Conservation (phyloP, 2,113 vertebrate species). For the Eonycteris spelaea region DNA sequence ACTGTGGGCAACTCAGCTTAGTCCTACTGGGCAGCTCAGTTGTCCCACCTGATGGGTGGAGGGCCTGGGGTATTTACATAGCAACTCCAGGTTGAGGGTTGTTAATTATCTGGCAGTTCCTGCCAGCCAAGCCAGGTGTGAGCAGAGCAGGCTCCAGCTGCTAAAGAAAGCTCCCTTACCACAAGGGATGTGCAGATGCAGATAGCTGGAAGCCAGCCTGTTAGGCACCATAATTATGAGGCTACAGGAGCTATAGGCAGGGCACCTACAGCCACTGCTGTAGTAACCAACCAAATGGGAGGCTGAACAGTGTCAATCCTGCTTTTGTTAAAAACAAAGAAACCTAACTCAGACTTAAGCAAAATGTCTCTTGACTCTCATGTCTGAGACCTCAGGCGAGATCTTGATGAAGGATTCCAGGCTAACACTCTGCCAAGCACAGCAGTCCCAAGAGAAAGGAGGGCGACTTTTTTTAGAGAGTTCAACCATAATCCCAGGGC, state of each 20-base stretch:
- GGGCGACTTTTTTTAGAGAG: not conserved
- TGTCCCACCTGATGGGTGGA: not conserved
- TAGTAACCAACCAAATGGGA: not conserved
- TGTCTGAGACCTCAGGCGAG: not conserved
- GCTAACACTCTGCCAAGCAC: not conserved
- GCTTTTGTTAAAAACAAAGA: not conserved
- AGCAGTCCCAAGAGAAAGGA: not conserved
- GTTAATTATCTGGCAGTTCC: not conserved
- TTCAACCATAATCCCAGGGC: not conserved
- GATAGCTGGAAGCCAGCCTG: not conserved
- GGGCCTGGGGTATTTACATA: not conserved
- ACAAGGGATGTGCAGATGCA: not conserved
- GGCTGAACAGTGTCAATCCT: not conserved
- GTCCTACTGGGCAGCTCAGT: not conserved
- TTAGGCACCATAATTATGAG: not conserved
- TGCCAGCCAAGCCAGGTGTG: not conserved
- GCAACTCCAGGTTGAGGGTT: not conserved
- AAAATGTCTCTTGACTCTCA: not conserved
- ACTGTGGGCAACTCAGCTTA: not conserved
- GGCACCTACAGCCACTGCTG: not conserved
- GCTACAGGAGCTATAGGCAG: not conserved
- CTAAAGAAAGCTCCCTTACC: not conserved
- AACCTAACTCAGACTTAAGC: not conserved
- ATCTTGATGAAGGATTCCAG: not conserved
- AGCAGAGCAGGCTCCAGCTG: not conserved